Percentiles rank a stretch among this genome's conserved stretches.
These are phyloP conservation scores for Carcharodon carcharias DNA, from an alignment of 2,797 vertebrate species.

Conservation along the genomic window DNA sequence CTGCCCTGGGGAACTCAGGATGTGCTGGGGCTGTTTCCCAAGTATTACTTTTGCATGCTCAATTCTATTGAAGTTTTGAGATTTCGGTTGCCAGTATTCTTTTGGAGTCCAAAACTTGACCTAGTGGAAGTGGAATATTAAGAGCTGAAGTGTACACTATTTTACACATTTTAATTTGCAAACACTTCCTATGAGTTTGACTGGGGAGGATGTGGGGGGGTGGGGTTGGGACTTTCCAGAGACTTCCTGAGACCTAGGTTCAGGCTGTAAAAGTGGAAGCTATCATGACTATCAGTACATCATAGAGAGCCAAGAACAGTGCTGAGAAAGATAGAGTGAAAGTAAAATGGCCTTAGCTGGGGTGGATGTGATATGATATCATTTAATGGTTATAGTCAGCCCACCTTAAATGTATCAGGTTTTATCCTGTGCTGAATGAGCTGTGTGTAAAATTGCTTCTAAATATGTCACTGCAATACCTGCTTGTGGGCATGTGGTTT, in stretches of 20 bases:
- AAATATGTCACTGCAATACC: not conserved
- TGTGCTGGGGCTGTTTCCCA: not conserved
- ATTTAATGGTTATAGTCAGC: not conserved
- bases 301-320: not conserved
- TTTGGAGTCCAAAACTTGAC: not conserved
- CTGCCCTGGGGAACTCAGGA: not conserved
- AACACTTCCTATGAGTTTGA: not conserved
- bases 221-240: constrained; percentile 21
- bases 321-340: not conserved
- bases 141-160: not conserved
- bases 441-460: constrained; percentile 8
- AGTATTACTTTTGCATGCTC: not conserved
- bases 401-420: not conserved
- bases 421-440: not conserved
- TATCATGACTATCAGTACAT: not conserved
- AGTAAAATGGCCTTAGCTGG: not conserved
- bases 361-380: not conserved
- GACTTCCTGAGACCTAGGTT: not conserved
- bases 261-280: not conserved
- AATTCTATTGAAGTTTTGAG: not conserved
- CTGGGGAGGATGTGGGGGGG: not conserved
- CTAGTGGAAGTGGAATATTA: not conserved
- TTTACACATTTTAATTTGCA: not conserved
- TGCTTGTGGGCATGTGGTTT: not conserved
- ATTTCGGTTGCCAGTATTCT: not conserved